Evolutionary conservation across 2,113 vertebrate genomes (phyloP).

Genomic region (Nansenia antarctica): DNA sequence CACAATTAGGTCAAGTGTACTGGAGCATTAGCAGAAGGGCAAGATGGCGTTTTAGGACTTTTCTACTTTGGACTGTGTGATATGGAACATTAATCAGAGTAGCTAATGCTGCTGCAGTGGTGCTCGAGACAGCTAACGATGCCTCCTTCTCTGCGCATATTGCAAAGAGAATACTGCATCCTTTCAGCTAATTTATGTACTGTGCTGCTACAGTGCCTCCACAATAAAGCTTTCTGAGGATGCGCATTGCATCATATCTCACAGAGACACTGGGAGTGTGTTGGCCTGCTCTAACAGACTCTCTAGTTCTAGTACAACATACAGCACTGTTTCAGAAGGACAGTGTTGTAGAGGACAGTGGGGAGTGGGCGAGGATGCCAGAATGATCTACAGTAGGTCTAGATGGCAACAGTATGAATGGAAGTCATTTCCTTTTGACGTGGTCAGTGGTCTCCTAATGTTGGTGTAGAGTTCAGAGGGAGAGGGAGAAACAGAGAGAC

Average conservation of each 20-base stretch:
- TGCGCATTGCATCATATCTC: conserved; percentile 53
- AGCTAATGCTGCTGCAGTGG: conserved; percentile 64
- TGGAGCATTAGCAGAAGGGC: conserved; percentile 61
- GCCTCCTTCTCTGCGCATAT: conserved; percentile 8
- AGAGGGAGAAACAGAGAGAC: not conserved
- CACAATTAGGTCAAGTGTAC: conserved; percentile 69
- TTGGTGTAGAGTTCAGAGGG: not conserved
- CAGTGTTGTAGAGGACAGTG: conserved; percentile 6
- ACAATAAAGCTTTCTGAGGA: conserved; percentile 58
- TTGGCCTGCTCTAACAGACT: conserved; percentile 33
- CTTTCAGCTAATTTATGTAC: conserved; percentile 67
- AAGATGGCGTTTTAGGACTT: conserved; percentile 58
- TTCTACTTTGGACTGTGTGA: conserved; percentile 58
- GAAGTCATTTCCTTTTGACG: not conserved
- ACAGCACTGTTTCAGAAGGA: too few relatives aligned
- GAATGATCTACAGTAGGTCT: not conserved
- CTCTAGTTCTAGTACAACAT: conserved; percentile 27
- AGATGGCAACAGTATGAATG: not conserved
- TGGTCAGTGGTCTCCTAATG: not conserved
- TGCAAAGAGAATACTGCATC: conserved; percentile 55
- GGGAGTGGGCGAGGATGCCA: not conserved
- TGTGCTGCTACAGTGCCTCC: conserved; percentile 44
- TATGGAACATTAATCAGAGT: conserved; percentile 69
- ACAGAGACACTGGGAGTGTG: conserved; percentile 27
- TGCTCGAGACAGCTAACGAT: conserved; percentile 49